Evolutionary conservation across 2,797 vertebrate genomes (phyloP), one percentile per base, ranked within the genome.

Genomic region (Cyclopterus lumpus): DNA sequence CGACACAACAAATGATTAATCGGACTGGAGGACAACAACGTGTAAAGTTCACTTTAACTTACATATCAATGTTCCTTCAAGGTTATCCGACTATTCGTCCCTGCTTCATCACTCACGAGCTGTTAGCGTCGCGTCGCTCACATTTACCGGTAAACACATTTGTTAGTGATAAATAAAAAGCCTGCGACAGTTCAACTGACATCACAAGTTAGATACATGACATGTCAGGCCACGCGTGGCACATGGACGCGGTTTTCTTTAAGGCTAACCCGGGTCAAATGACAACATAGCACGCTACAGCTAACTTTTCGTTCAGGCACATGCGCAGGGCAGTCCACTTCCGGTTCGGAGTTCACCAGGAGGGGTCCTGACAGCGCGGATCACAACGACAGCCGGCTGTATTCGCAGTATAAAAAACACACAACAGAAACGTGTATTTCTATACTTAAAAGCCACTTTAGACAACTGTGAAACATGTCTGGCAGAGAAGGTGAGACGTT

Each of bases 401-500:
- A 0, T 5, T 60, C 7, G 40, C 60, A 18, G 38, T n/a, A 40
- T 15, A 3, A 5, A 10, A n/a, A 18, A 42, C 28, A 28, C 26
- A 15, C 11, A 54, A 15, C 1, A 36, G 8, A 36, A n/a, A 4
- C 3, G 0, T 49, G 49, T 1, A 28, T 59, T 79, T 82, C 26
- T 67, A 26, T 6, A 1, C 12, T 51, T 51, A 0, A 0, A 8
- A 8, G 5, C 10, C 0, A 4, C 4, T 28, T n/a, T 8, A 28
- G 24, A 71, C 12, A 1, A 6, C 3, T 1, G 18, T 8, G 15
- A 38, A 89, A 58, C 24, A 96, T 96, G 95, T 96, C 95, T 66
- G 94, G 95, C 55, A 94, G 95, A 87, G 95, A 95, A 75, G 95
- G 95, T 95, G 74, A 89, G 88, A 11, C 5, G 3, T 58, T 0